phyloP scores from a whole-genome alignment of 1,140 invertebrate genomes.

The Aphis gossypii region DNA sequence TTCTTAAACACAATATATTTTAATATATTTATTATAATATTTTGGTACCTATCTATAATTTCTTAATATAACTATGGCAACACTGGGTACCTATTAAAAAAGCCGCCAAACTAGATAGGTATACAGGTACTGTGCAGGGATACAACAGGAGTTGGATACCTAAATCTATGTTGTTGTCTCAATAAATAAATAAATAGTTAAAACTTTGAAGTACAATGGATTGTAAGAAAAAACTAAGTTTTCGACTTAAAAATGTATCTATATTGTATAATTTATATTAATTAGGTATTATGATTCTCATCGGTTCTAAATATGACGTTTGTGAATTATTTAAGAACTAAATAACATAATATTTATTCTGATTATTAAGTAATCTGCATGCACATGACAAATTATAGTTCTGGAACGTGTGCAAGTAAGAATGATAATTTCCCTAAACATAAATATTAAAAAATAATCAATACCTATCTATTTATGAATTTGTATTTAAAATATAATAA shows the following conservation, averaged over 20 bases:
- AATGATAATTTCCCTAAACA: background rate
- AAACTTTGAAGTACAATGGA: no score
- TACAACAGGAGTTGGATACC: background rate
- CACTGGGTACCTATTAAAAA: background rate
- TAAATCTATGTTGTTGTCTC: background rate
- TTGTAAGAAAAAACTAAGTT: background rate
- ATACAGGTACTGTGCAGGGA: background rate
- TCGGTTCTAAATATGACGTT: background rate
- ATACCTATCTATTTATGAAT: background rate
- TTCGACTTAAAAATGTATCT: background rate
- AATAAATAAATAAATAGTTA: no score
- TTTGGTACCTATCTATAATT: background rate
- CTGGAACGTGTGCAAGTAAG: background rate
- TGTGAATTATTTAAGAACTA: background rate
- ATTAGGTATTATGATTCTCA: background rate
- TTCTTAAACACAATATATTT: background rate
- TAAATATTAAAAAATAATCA: background rate
- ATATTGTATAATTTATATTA: background rate
- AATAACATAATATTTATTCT: background rate
- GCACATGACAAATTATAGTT: background rate
- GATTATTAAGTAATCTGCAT: background rate
- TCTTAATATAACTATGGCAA: slow-evolving; percentile 7
- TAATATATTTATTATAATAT: background rate
- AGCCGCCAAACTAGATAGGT: background rate
- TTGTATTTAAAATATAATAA: background rate